Base-by-base conservation (phyloP, 2,888 invertebrate genomes). In the Lithosia quadra region DNA sequence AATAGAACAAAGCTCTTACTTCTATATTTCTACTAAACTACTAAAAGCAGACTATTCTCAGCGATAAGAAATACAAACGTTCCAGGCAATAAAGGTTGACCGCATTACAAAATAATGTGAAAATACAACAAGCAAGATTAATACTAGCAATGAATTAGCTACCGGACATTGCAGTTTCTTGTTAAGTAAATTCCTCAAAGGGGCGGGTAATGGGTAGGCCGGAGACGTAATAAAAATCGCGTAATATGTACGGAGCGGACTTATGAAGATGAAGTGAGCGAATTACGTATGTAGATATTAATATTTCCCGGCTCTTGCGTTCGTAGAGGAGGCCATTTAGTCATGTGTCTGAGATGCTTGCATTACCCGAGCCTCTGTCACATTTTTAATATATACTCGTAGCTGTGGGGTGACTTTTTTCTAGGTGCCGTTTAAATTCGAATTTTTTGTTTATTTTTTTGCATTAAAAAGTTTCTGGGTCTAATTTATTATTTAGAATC, bases 161-260 rank as follows among this genome's bases (percentile, higher is more conserved):
- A 87, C 84, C 84, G 90, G 88, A 91, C 91, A 92, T 92, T 92
- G 90, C 88, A 88, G 90, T 91, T 89, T 85, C 90, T 90, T 90
- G 90, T 90, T 89, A 88, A 88, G 88, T 86, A 85, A 90, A 90
- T 91, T 90, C 87, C 87, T 89, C 81, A 81, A 84, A 53, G 62
- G 53, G 84, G 84, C 82, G 83, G 80, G 77, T 77, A 55, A 58
- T 56, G 74, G 77, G 64, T 66, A 74, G 77, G 77, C 62, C 59
- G 61, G 75, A 71, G 71, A 80, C 81, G 84, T 82, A 86, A 88
- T 88, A 91, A 89, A 90, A 91, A 90, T 89, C 88, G 87, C 88
- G 86, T 81, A 84, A 84, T 84, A 84, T 85, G 86, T 85, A 84
- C 82, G 77, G 74, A 81, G 81, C 76, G 82, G 83, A 86, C 88